Evolutionary conservation across 2,888 invertebrate genomes (phyloP).

Genomic region (Escarpia spicata): DNA sequence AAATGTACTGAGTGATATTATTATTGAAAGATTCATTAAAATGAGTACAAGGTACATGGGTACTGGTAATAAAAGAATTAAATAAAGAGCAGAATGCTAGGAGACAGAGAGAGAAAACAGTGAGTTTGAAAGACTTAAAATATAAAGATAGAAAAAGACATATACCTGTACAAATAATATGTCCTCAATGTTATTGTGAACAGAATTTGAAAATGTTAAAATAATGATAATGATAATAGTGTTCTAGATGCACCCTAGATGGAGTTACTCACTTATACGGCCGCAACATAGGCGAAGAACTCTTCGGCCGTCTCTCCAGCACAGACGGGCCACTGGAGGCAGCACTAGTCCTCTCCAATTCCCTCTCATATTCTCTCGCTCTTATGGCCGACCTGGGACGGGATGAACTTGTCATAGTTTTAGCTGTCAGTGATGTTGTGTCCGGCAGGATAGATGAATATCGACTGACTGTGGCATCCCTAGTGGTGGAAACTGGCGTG

Average conservation of each 20-base stretch:
- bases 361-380: not conserved
- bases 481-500: not conserved
- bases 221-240: not conserved
- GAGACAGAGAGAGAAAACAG: no score
- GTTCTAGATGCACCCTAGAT: not conserved
- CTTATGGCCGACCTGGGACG: not conserved
- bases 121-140: no score
- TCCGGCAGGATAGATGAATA: not conserved
- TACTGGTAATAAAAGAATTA: no score
- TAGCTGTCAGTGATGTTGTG: not conserved
- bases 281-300: conserved; percentile 10
- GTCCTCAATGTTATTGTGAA: no score
- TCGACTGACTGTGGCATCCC: not conserved
- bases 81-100: no score
- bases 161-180: no score
- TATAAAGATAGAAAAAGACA: no score
- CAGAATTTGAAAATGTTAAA: no score
- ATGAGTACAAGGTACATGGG: no score
- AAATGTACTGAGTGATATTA: no score
- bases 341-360: not conserved
- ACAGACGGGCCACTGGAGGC: not conserved
- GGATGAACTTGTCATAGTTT: not conserved
- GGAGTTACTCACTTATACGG: not conserved
- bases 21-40: no score
- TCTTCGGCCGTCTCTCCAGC: conserved; percentile 18